Evolutionary conservation across 2,888 invertebrate genomes (phyloP), one percentile per base, ranked within the genome.

Genomic region (Actias luna): DNA sequence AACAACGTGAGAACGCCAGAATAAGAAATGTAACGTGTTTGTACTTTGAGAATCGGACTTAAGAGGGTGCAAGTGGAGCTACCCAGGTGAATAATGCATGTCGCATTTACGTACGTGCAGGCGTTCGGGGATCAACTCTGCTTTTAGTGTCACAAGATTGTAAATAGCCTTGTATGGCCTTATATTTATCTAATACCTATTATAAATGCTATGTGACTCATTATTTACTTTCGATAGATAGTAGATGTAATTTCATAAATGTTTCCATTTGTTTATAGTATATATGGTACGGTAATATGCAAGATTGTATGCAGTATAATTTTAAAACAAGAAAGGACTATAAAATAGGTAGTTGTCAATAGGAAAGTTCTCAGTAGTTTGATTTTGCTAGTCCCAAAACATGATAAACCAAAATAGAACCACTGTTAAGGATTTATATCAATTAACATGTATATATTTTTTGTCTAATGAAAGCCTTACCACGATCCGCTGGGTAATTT

Each of bases 41-140:
- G 62, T 69, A 70, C 71, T 70, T 70, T 72, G 72, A 70, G 70
- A 69, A 69, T 67, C 65, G 65, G 65, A 50, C 67, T 70, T 68
- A 66, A 64, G 65, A 58, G 67, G 58, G 64, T 60, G 31, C 68
- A 69, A 64, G 65, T 64, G 69, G 64, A 63, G 42, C 61, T 59
- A 64, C 46, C 68, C 65, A 67, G 61, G 75, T 76, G 76, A 77
- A 77, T 77, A 73, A 77, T 77, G 69, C 71, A 77, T 73, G 67
- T 33, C 68, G 69, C 69, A 71, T 65, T 63, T 29, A 55, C 67
- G 66, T 60, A 63, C 63, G 61, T 61, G 59, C 62, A 63, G 61
- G 64, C 65, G 50, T 63, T 64, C 63, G 64, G 67, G 69, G 71
- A 65, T 70, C 66, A 70, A 57, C 59, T 27, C 61, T 66, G 62